phyloP scores from a whole-genome alignment of 2,113 vertebrate species.

The Phrynosoma platyrhinos region DNA sequence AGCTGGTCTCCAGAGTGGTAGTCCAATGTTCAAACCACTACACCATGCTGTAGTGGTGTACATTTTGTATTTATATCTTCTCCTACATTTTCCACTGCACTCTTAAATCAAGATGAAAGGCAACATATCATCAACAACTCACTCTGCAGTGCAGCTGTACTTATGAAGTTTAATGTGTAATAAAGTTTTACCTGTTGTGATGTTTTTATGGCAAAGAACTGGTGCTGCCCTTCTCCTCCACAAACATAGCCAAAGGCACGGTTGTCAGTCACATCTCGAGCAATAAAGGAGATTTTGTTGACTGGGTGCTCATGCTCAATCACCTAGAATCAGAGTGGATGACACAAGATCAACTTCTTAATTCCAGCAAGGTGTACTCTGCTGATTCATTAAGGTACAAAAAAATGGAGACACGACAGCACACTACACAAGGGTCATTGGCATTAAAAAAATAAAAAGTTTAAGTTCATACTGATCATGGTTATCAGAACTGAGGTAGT shows the following conservation, averaged over 20 bases:
- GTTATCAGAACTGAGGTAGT: neutral
- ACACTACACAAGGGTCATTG: too few relatives aligned
- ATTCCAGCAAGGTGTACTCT: neutral
- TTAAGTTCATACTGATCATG: neutral
- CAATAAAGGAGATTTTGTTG: slow-evolving; percentile 97
- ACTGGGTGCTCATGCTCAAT: slow-evolving; percentile 97
- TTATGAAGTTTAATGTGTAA: too few relatives aligned
- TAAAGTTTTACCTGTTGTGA: slow-evolving; percentile 87
- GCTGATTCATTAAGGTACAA: neutral
- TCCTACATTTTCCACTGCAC: too few relatives aligned
- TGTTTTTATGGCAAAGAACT: slow-evolving; percentile 98
- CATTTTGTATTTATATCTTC: too few relatives aligned
- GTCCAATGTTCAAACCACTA: too few relatives aligned
- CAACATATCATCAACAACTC: too few relatives aligned
- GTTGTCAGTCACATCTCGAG: slow-evolving; percentile 95
- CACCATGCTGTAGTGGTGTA: too few relatives aligned
- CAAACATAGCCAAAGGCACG: slow-evolving; percentile 96
- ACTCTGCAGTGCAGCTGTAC: too few relatives aligned
- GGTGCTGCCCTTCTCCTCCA: slow-evolving; percentile 95
- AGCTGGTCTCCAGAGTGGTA: too few relatives aligned
- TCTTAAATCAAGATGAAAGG: too few relatives aligned
- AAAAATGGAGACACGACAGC: neutral
- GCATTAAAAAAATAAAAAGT: neutral
- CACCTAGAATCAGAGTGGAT: slow-evolving; percentile 77
- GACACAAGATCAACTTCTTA: neutral